Percentiles rank a stretch among this genome's conserved stretches.
Conservation (phyloP, 2,888 invertebrate genomes). For the Erpobdella octoculata region DNA sequence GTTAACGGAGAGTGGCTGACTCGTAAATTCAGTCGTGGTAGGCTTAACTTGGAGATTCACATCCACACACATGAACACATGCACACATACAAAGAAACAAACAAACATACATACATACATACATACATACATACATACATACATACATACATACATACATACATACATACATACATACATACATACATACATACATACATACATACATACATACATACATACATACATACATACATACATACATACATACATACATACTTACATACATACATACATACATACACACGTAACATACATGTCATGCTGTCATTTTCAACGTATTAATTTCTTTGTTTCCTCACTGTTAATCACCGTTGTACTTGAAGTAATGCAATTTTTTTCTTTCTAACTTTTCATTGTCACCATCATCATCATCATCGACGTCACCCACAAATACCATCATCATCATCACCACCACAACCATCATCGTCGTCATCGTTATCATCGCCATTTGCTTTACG, state of each 20-base stretch:
- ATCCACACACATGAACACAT: too few species aligned
- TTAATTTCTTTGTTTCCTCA: too few species aligned
- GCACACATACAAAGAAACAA: not conserved
- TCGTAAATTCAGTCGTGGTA: not conserved
- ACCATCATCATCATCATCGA: slow-evolving; percentile 1
- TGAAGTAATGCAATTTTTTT: not conserved
- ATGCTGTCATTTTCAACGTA: too few species aligned
- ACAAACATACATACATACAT: slow-evolving; percentile 16
- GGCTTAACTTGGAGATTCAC: too few species aligned
- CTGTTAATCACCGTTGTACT: not conserved
- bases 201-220: slow-evolving; percentile 22
- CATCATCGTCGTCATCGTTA: not conserved
- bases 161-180: slow-evolving; percentile 23
- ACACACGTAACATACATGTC: not conserved
- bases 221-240: slow-evolving; percentile 21
- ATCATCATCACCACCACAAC: not conserved
- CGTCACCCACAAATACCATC: slow-evolving; percentile 9
- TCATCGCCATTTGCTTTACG: not conserved
- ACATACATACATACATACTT: slow-evolving; percentile 22
- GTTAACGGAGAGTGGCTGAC: too few species aligned
- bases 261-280: slow-evolving; percentile 15
- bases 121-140: slow-evolving; percentile 18
- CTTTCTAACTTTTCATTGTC: not conserved
- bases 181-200: slow-evolving; percentile 22
- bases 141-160: slow-evolving; percentile 20